Evolutionary conservation across 1,140 invertebrate genomes (phyloP).

Genomic region (Orchesella cincta): DNA sequence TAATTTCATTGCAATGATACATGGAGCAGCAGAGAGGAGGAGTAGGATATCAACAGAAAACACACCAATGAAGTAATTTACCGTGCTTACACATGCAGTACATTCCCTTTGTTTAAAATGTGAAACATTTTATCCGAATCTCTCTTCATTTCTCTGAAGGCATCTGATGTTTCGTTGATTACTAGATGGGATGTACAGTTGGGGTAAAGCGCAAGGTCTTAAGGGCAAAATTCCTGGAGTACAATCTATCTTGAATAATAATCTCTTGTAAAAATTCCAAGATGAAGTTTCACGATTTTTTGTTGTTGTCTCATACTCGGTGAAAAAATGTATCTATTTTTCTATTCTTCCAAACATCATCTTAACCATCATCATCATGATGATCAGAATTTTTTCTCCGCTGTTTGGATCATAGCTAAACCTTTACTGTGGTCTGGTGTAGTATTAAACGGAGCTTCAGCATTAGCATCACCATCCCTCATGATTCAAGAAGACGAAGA

Average conservation of each 20-base stretch:
- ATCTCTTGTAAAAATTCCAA: slow-evolving; percentile 29
- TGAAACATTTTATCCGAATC: too few relatives aligned
- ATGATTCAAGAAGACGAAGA: slow-evolving; percentile 11
- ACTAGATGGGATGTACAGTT: neutral
- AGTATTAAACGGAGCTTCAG: neutral
- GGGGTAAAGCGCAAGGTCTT: slow-evolving; percentile 22
- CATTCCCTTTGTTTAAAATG: too few relatives aligned
- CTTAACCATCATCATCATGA: neutral
- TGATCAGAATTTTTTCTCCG: neutral
- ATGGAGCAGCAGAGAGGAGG: too few relatives aligned
- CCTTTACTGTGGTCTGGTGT: too few relatives aligned
- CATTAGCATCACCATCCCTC: slow-evolving; percentile 11
- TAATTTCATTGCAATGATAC: too few relatives aligned
- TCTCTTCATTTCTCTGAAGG: too few relatives aligned
- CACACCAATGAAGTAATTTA: too few relatives aligned
- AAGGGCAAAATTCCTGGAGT: slow-evolving; percentile 25
- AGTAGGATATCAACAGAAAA: too few relatives aligned
- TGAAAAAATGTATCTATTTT: too few relatives aligned
- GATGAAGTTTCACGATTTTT: slow-evolving; percentile 25
- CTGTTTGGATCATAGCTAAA: neutral
- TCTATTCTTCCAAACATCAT: neutral
- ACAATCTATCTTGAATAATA: slow-evolving; percentile 30
- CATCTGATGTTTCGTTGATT: neutral
- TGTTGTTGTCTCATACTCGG: neutral
- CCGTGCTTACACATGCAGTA: too few relatives aligned